phyloP scores from a whole-genome alignment of 2,888 invertebrate species.

The Coecobrya sp. region DNA sequence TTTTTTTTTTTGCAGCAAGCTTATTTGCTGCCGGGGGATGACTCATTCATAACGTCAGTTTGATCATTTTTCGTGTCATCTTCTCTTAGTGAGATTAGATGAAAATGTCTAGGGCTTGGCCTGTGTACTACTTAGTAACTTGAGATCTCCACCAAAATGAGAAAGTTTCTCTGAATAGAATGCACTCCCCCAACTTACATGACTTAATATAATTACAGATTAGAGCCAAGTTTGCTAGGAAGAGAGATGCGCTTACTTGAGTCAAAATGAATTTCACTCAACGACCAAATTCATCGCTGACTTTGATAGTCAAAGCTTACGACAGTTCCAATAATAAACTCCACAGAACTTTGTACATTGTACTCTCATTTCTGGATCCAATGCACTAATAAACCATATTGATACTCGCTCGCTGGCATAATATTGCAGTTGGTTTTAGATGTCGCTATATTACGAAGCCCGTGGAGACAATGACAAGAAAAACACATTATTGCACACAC shows the following conservation, averaged over 20 bases:
- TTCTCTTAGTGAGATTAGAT: background rate
- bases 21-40: background rate
- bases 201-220: background rate
- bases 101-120: background rate
- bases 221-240: background rate
- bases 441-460: too few relatives aligned
- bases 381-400: too few relatives aligned
- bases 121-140: too few relatives aligned
- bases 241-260: background rate
- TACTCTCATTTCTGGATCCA: too few relatives aligned
- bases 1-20: background rate
- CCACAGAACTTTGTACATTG: too few relatives aligned
- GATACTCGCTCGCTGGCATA: too few relatives aligned
- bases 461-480: too few relatives aligned
- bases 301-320: background rate
- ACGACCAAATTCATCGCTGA: background rate
- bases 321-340: background rate
- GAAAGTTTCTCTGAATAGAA: too few relatives aligned
- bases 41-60: background rate
- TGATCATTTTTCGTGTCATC: background rate
- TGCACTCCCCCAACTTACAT: background rate
- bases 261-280: conserved; percentile 32
- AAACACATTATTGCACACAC: too few relatives aligned
- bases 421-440: too few relatives aligned
- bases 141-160: too few relatives aligned